Percentiles rank a stretch among this genome's conserved stretches.
Conservation (phyloP, 2,797 vertebrate genomes). For the Vespertilio murinus region DNA sequence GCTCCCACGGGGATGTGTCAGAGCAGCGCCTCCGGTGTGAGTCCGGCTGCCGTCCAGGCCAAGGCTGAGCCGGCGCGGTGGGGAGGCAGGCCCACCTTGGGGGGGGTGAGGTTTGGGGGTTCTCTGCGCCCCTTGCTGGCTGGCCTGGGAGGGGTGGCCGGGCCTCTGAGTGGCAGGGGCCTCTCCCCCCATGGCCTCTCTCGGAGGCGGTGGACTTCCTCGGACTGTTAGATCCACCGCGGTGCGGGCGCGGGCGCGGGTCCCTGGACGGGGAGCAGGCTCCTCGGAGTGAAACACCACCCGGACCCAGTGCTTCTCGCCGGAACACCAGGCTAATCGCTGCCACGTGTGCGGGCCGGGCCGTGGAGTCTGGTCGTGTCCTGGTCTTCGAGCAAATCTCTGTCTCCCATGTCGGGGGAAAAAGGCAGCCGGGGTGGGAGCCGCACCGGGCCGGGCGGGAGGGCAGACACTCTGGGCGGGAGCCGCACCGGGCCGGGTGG, state of each 20-base stretch:
- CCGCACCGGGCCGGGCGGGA: not conserved
- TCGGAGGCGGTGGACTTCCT: not conserved
- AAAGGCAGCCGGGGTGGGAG: not conserved
- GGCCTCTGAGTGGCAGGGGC: not conserved
- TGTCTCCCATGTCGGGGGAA: not conserved
- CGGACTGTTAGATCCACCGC: not conserved
- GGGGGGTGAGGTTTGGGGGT: not conserved
- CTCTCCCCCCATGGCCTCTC: not conserved
- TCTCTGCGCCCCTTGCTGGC: not conserved
- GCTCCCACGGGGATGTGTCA: not conserved
- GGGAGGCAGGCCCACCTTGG: accelerated
- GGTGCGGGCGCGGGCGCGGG: conserved; percentile 1
- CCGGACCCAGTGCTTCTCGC: conserved; percentile 60
- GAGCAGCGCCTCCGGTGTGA: not conserved
- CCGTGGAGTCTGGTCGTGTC: not conserved
- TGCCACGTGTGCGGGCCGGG: conserved; percentile 63
- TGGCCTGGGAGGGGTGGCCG: not conserved
- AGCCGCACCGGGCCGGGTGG: not conserved
- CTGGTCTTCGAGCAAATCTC: not conserved
- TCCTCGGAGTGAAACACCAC: conserved; percentile 48
- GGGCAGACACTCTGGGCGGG: not conserved
- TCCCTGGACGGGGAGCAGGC: conserved; percentile 65
- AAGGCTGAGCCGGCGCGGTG: accelerated
- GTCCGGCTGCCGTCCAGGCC: not conserved
- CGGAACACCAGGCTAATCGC: conserved; percentile 60